These are phyloP conservation scores for Sapajus apella DNA, from an alignment of 2,113 vertebrate species.

Conservation along the genomic window DNA sequence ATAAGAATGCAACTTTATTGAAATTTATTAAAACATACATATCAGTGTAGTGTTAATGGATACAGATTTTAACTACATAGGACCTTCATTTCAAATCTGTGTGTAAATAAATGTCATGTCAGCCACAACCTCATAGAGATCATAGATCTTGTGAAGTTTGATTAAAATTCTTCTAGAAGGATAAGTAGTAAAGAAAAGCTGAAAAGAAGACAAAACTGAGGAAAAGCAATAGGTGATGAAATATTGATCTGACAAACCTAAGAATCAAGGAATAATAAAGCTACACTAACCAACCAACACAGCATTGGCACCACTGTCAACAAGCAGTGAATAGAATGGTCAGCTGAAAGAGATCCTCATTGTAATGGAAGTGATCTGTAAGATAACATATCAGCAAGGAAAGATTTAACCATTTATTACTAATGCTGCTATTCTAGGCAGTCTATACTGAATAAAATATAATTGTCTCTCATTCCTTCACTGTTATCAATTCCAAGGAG, in stretches of 20 bases:
- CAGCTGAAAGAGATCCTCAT: background rate
- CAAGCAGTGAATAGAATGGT: background rate
- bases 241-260: background rate
- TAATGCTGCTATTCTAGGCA: background rate
- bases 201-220: background rate
- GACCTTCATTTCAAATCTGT: background rate
- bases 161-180: background rate
- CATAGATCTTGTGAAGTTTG: background rate
- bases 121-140: background rate
- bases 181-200: background rate
- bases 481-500: background rate
- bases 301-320: background rate
- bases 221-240: background rate
- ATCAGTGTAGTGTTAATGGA: background rate
- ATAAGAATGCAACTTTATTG: background rate
- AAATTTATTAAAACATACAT: background rate
- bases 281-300: too few relatives aligned
- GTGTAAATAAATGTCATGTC: background rate
- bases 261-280: background rate
- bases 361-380: background rate
- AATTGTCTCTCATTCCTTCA: background rate
- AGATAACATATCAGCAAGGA: background rate
- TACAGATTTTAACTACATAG: background rate
- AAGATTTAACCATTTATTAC: background rate
- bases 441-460: background rate